Percentiles rank a stretch among this genome's conserved stretches.
These are phyloP conservation scores for Caiman crocodilus DNA, from an alignment of 2,797 vertebrate species.

Conservation along the genomic window DNA sequence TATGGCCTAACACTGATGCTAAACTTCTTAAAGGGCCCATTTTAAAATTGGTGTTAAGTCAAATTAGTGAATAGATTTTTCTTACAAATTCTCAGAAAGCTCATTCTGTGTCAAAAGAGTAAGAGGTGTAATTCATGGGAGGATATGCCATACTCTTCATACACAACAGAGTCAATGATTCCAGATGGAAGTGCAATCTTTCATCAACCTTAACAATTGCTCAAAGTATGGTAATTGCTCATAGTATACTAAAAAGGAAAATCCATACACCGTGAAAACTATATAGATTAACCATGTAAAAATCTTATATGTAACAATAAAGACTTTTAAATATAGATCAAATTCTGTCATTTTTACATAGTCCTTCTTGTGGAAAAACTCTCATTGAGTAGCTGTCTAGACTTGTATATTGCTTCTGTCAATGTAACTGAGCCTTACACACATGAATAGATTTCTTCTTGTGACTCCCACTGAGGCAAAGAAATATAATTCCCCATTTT, in stretches of 20 bases:
- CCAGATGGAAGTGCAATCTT: not conserved
- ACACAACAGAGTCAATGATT: rapidly evolving
- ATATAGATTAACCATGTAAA: not conserved
- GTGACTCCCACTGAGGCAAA: not conserved
- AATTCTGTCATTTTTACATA: not conserved
- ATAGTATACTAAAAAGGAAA: not conserved
- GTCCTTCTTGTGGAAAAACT: not conserved
- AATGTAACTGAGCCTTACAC: not conserved
- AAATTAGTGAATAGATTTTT: conserved; percentile 37
- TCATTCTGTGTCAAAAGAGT: not conserved
- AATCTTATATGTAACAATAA: not conserved
- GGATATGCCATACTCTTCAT: not conserved
- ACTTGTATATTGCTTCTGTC: not conserved
- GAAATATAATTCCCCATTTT: not conserved
- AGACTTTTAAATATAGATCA: not conserved
- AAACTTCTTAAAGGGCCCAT: conserved; percentile 9
- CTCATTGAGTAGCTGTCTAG: not conserved
- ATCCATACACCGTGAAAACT: not conserved
- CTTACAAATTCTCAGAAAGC: conserved; percentile 8
- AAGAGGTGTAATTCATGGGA: not conserved
- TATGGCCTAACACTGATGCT: conserved; percentile 8
- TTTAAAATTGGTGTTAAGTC: conserved; percentile 47
- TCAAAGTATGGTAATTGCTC: not conserved
- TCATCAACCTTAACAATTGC: not conserved
- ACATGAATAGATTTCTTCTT: not conserved